Base-by-base conservation (phyloP, 1,140 invertebrate species). In the Drosophila teissieri region DNA sequence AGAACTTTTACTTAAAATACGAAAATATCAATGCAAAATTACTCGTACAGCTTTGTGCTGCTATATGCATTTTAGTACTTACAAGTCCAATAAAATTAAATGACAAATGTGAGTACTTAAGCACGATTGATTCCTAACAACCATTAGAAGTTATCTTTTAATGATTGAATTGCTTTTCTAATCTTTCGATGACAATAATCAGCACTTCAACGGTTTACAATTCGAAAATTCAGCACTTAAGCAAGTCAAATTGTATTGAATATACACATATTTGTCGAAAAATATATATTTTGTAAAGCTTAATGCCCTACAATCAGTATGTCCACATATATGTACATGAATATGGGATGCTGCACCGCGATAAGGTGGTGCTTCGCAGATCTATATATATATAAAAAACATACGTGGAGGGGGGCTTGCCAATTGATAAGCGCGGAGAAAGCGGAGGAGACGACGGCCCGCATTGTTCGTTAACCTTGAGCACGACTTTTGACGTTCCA, bases 401-500 rank as follows among this genome's bases (percentile, higher is more conserved):
- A 2, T 19, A 19, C 31, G 2, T 31, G 31, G 31, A 31, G 31
- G 69, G 68, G 53, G 53, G 61, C 58, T 57, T 51, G 51, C 36
- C 75, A 86, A 88, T 86, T 86, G 82, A 88, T 86, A 86, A 86
- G 75, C 46, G 24, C 62, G 56, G 40, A 81, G 69, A 49, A 3
- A 6, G 56, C 14, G 40, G 58, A 63, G 63, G 19, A 40, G 52
- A 36, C 40, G 17, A 31, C 31, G 12, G 44, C 73, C 54, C 72
- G 73, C 56, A 74, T 65, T 60, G 80, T 84, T 83, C 69, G 79
- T 81, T 81, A 86, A 86, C 82, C 82, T 86, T 86, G 82, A 83
- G 83, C 70, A 60, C 55, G 82, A 86, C 79, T 79, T 78, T 82
- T 80, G 78, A 58, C 70, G 57, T 76, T 74, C n/a, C 52, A n/a